phyloP scores from a whole-genome alignment of 2,113 vertebrate species.

The Tyto alba region DNA sequence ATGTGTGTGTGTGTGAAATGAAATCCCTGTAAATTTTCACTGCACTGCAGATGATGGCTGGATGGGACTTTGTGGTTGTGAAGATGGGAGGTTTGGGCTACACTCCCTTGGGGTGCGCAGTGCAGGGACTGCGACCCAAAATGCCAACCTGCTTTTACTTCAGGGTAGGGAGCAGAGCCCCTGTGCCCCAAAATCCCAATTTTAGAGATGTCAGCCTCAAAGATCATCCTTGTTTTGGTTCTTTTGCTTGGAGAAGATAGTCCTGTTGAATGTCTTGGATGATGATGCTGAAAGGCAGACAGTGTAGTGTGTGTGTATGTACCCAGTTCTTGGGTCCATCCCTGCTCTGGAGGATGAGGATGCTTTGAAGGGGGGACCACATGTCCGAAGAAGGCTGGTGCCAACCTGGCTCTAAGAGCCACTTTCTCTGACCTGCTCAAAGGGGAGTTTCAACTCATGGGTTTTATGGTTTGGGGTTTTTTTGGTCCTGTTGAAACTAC shows the following conservation, averaged over 20 bases:
- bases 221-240: fast-evolving
- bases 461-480: not conserved
- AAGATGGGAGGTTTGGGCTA: not conserved
- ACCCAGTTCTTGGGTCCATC: not conserved
- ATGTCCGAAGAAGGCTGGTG: not conserved
- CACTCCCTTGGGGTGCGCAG: fast-evolving
- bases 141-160: fast-evolving
- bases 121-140: not conserved
- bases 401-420: not conserved
- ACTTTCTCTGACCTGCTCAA: not conserved
- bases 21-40: not conserved
- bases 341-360: not conserved
- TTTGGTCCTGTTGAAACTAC: not conserved
- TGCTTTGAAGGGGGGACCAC: not conserved
- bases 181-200: not conserved
- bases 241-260: not conserved
- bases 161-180: not conserved
- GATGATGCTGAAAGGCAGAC: not conserved
- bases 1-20: not conserved
- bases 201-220: not conserved
- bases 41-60: not conserved
- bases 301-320: not conserved
- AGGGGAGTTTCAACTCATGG: not conserved
- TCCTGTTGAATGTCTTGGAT: not conserved
- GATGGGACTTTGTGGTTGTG: not conserved